Percentiles rank a stretch among this genome's conserved stretches.
phyloP scores from a whole-genome alignment of 2,113 vertebrate species.

The Esox niger region DNA sequence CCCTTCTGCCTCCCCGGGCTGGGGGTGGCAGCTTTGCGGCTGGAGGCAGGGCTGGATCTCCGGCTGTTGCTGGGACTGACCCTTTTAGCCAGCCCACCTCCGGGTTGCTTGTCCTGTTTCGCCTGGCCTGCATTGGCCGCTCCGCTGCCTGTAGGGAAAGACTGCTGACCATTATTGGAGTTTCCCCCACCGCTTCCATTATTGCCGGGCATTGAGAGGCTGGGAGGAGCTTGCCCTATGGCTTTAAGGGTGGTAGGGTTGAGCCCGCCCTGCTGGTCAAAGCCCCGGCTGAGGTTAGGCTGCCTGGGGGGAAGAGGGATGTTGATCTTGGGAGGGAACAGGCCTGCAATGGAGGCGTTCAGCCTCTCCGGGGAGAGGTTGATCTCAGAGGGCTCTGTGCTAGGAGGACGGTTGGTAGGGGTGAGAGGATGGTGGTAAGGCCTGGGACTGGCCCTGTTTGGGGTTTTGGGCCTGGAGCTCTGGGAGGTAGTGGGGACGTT shows the following conservation, averaged over 20 bases:
- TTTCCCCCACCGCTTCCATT: conserved; percentile 61
- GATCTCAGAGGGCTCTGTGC: conserved; percentile 97
- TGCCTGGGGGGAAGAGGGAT: conserved; percentile 93
- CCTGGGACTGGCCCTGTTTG: conserved; percentile 93
- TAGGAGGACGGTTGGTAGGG: conserved; percentile 94
- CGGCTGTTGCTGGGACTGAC: conserved; percentile 94
- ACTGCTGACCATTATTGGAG: conserved; percentile 62
- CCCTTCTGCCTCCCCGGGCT: conserved; percentile 94
- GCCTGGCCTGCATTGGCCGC: conserved; percentile 54
- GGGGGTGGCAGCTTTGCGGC: conserved; percentile 89
- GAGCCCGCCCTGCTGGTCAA: conserved; percentile 93
- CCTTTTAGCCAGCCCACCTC: conserved; percentile 82
- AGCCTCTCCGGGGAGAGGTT: conserved; percentile 96
- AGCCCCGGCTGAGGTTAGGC: conserved; percentile 87
- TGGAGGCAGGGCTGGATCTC: conserved; percentile 90
- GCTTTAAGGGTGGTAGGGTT: conserved; percentile 98
- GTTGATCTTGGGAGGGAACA: conserved; percentile 98
- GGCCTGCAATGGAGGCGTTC: conserved; percentile 96
- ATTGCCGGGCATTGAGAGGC: conserved; percentile 68
- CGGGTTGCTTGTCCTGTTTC: conserved; percentile 85
- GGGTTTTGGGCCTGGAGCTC: conserved; percentile 94
- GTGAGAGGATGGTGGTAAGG: conserved; percentile 96
- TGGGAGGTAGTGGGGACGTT: conserved; percentile 87
- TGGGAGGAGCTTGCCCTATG: conserved; percentile 94
- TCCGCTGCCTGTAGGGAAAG: conserved; percentile 57